Conservation (phyloP, 1,140 invertebrate genomes). For the Brachionus plicatilis region DNA sequence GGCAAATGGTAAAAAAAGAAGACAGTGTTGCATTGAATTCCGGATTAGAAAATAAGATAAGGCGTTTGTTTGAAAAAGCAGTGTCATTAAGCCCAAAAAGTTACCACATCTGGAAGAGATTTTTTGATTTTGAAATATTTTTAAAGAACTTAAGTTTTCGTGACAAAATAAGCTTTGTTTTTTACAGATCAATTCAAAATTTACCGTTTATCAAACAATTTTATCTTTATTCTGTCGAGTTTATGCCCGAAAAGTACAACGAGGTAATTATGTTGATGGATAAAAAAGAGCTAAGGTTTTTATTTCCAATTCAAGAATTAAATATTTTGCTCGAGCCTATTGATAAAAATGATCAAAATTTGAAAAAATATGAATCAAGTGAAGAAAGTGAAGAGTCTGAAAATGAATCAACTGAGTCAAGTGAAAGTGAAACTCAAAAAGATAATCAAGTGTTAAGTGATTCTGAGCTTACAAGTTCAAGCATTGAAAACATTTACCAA, state of each 20-base stretch:
- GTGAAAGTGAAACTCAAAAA: not conserved
- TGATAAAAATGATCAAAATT: not conserved
- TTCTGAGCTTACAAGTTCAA: not conserved
- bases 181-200: conserved; percentile 22
- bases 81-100: not conserved
- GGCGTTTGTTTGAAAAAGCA: not conserved
- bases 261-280: conserved; percentile 26
- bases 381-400: not conserved
- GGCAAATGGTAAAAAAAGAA: not conserved
- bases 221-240: conserved; percentile 17
- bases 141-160: not conserved
- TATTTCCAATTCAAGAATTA: conserved; percentile 32
- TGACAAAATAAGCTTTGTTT: not conserved
- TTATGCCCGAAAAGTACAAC: conserved; percentile 18
- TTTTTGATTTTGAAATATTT: conserved; percentile 20
- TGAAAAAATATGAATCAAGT: not conserved
- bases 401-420: not conserved
- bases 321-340: conserved; percentile 26
- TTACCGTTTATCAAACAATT: conserved; percentile 14
- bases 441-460: not conserved
- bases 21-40: not conserved
- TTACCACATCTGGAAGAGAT: not conserved
- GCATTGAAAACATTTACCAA: not conserved
- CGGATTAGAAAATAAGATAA: conserved; percentile 8
- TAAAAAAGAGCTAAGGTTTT: conserved; percentile 16